Percentiles rank a stretch among this genome's conserved stretches.
Evolutionary conservation across 2,113 vertebrate genomes (phyloP).

Genomic region (Heloderma charlesbogerti): DNA sequence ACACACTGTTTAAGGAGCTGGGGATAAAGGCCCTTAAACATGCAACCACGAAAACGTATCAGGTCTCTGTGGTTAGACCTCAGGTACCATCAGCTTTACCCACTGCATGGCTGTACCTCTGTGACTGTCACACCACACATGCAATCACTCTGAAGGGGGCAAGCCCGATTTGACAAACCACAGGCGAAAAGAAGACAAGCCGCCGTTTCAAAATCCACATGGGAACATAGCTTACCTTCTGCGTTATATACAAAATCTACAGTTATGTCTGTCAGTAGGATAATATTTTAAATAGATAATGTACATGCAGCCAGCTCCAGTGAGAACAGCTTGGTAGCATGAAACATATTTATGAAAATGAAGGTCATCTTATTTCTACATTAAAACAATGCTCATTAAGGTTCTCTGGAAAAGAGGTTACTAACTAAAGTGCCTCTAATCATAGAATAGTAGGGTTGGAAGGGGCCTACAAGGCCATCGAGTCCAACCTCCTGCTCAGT

Average conservation of each 20-base stretch:
- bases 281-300: constrained; percentile 46
- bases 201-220: constrained; percentile 63
- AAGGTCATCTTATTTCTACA: constrained; percentile 1
- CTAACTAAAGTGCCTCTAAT: neutral
- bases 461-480: too few species aligned
- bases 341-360: constrained; percentile 14
- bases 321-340: constrained; percentile 6
- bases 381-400: constrained; percentile 12
- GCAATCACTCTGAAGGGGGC: constrained; percentile 60
- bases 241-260: constrained; percentile 33
- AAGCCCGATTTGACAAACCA: constrained; percentile 55
- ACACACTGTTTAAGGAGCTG: constrained; percentile 18
- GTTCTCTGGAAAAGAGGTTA: constrained; percentile 21
- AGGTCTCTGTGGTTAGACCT: constrained; percentile 62
- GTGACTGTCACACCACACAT: constrained; percentile 47
- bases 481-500: too few species aligned
- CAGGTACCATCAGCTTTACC: constrained; percentile 54
- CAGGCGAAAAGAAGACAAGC: constrained; percentile 65
- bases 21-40: constrained; percentile 37
- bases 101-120: constrained; percentile 23
- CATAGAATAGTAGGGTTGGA: too few species aligned
- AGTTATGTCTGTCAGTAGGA: constrained; percentile 47
- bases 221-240: constrained; percentile 58
- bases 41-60: constrained; percentile 18
- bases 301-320: neutral